phyloP scores from a whole-genome alignment of 2,113 vertebrate genomes.

The Corythaeola cristata region DNA sequence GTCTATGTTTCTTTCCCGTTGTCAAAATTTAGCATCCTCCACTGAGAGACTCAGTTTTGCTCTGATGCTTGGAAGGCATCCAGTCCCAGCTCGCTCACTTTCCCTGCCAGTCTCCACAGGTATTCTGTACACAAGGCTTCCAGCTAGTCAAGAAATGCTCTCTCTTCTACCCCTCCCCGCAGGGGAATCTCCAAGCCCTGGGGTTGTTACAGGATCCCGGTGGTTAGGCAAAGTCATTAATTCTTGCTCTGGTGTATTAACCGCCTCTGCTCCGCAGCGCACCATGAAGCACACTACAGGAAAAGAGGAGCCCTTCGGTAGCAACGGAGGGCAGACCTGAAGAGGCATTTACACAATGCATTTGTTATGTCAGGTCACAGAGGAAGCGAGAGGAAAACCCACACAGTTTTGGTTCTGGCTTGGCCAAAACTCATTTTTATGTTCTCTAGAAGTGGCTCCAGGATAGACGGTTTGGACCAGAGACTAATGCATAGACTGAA shows the following conservation, averaged over 20 bases:
- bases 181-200: conserved; percentile 32
- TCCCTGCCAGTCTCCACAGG: conserved; percentile 71
- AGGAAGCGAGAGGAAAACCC: not conserved
- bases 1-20: conserved; percentile 45
- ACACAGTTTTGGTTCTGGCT: not conserved
- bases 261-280: not conserved
- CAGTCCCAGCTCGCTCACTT: conserved; percentile 37
- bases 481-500: not conserved
- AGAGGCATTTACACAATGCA: not conserved
- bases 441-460: not conserved
- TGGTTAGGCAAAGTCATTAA: not conserved
- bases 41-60: conserved; percentile 49
- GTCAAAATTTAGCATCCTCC: conserved; percentile 65
- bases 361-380: not conserved
- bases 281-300: not conserved
- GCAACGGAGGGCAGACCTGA: not conserved
- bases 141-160: conserved; percentile 45
- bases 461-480: not conserved
- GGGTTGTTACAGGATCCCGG: conserved; percentile 4
- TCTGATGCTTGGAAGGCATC: conserved; percentile 69
- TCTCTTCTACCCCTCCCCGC: not conserved
- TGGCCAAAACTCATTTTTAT: not conserved
- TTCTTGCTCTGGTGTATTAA: not conserved
- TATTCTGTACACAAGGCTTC: conserved; percentile 50
- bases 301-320: not conserved